These are phyloP conservation scores for Balaeniceps rex DNA, from an alignment of 2,113 vertebrate species.

Conservation along the genomic window DNA sequence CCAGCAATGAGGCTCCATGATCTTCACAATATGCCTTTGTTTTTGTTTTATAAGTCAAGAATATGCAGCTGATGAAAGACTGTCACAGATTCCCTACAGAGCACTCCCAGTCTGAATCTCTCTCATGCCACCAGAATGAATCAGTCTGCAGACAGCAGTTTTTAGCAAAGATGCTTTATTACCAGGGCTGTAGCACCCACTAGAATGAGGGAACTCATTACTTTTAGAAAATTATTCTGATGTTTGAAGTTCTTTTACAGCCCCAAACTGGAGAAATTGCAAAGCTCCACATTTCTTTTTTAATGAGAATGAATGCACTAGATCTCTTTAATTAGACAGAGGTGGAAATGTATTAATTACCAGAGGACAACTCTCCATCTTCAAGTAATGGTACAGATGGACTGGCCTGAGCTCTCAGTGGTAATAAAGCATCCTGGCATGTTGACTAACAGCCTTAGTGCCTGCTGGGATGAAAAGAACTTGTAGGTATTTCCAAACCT, in stretches of 20 bases:
- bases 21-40: conserved; percentile 39
- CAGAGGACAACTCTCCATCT: neutral
- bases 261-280: conserved; percentile 1
- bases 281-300: conserved; percentile 16
- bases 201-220: conserved; percentile 34
- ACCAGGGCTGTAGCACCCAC: neutral
- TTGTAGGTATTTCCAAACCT: neutral
- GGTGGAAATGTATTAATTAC: conserved; percentile 35
- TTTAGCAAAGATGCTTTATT: conserved; percentile 42
- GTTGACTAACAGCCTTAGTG: neutral
- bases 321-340: conserved; percentile 18
- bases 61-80: conserved; percentile 55
- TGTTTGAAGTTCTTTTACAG: conserved; percentile 35
- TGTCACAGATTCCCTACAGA: conserved; percentile 46
- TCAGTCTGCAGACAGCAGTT: conserved; percentile 24
- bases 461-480: neutral
- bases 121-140: conserved; percentile 40
- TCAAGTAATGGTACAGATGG: neutral
- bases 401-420: neutral
- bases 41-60: conserved; percentile 52
- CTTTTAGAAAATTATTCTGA: conserved; percentile 56
- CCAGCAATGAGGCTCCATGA: neutral
- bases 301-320: conserved; percentile 9
- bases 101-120: conserved; percentile 1
- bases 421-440: neutral